Evolutionary conservation across 2,888 invertebrate species (phyloP), one percentile per base, ranked within the genome.

Genomic region (Lamellibrachia satsuma): DNA sequence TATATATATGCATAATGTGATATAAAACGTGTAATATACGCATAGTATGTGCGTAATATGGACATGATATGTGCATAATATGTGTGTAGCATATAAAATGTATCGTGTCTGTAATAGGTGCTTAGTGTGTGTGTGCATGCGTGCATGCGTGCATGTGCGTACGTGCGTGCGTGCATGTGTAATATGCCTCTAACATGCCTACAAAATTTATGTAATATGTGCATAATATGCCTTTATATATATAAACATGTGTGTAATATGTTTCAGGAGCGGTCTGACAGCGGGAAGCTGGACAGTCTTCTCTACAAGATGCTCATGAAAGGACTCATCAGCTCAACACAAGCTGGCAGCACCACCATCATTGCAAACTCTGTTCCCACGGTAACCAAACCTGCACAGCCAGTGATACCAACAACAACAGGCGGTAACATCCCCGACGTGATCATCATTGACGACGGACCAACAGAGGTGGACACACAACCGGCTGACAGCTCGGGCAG

Each of bases 271-370:
- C 75, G n/a, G 75, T 15, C 75, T 4, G 75, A 75, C 75, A 22
- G 75, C 22, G 75, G 75, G 75, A 11, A 22, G 22, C 75, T 75
- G 15, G 75, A 75, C 75, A 75, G 75, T 75, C 75, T 75, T 6
- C 75, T 75, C 15, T 75, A 75, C 22, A 75, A 75, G 75, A 75
- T 75, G 75, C 75, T 75, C 75, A 75, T 75, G 75, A 75, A 75
- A 75, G 75, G 75, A 2, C 75, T 75, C 15, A 75, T 75, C 75
- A 75, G 75, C 22, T 75, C 75, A 22, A 75, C 75, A 75, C 75
- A 15, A 75, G 75, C 15, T 22, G 22, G 75, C 75, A 75, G 75
- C 75, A 22, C 75, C 75, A 75, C 75, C 75, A 75, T 75, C 22
- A 75, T 75, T 15, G n/a, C 22, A 6, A 22, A n/a, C 22, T n/a